These are phyloP conservation scores for Sardinella longiceps DNA, from an alignment of 2,797 vertebrate species.

Conservation along the genomic window DNA sequence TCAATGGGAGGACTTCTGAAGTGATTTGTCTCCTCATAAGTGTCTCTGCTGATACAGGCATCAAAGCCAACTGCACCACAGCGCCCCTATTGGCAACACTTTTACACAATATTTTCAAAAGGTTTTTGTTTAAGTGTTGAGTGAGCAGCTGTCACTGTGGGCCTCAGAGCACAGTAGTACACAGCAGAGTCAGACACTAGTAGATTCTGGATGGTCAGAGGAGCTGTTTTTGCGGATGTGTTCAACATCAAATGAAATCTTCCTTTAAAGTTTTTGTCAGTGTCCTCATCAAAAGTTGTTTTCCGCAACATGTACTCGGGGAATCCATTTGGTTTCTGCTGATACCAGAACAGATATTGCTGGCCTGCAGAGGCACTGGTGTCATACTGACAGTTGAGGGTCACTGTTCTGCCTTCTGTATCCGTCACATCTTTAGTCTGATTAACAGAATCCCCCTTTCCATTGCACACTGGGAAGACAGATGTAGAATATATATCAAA, in stretches of 20 bases:
- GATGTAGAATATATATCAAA: too few relatives aligned
- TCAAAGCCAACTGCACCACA: too few relatives aligned
- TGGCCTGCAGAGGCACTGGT: background rate
- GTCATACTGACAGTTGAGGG: background rate
- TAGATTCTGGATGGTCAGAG: conserved; percentile 34
- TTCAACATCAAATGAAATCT: background rate
- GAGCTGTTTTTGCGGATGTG: conserved; percentile 31
- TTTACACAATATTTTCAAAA: too few relatives aligned
- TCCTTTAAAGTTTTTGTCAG: background rate
- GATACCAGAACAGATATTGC: background rate
- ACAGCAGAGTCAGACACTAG: too few relatives aligned
- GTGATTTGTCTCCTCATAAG: too few relatives aligned
- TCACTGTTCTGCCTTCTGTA: background rate
- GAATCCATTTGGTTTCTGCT: background rate
- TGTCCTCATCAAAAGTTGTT: background rate
- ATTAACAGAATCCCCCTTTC: background rate
- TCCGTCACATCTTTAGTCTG: background rate
- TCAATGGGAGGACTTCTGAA: too few relatives aligned
- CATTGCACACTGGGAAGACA: background rate
- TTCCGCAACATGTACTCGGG: background rate
- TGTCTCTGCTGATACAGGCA: too few relatives aligned
- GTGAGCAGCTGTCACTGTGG: too few relatives aligned
- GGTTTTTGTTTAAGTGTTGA: too few relatives aligned
- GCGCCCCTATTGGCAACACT: too few relatives aligned
- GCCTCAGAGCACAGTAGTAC: too few relatives aligned